These are phyloP conservation scores for Listrodromus nycthemerus DNA, from an alignment of 2,888 invertebrate species.

Conservation along the genomic window DNA sequence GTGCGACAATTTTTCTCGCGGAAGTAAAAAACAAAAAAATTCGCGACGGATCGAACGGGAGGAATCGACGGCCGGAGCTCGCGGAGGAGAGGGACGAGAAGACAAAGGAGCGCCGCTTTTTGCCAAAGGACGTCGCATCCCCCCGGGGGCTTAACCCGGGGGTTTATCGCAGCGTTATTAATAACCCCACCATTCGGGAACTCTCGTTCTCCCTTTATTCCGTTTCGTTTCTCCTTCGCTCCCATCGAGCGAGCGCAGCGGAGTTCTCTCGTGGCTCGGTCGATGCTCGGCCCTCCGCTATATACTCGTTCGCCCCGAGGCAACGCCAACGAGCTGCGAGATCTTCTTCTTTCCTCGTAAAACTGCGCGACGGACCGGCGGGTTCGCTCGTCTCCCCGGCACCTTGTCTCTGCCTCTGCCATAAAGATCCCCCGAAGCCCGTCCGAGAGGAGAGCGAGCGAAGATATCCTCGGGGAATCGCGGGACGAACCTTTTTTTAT, in stretches of 20 bases:
- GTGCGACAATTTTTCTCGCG: conserved; percentile 4
- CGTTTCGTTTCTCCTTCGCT: conserved; percentile 15
- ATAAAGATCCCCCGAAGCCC: conserved; percentile 50
- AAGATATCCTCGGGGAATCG: conserved; percentile 47
- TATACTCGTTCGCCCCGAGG: conserved; percentile 45
- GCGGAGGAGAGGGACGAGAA: conserved; percentile 59
- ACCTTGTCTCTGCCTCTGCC: conserved; percentile 53
- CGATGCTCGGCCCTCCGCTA: conserved; percentile 9
- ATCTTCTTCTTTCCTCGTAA: conserved; percentile 75
- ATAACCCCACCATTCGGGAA: conserved; percentile 73
- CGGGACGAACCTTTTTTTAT: background rate
- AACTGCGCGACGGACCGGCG: conserved; percentile 72
- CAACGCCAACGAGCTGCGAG: conserved; percentile 68
- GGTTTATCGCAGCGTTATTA: conserved; percentile 80
- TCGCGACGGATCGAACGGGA: conserved; percentile 28
- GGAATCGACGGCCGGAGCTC: conserved; percentile 48
- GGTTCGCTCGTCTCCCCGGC: conserved; percentile 37
- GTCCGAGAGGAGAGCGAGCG: conserved; percentile 45
- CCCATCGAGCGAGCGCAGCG: conserved; percentile 16
- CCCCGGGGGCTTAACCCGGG: conserved; percentile 76
- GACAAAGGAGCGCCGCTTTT: conserved; percentile 72
- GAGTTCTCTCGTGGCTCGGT: conserved; percentile 32
- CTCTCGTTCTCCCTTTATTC: conserved; percentile 62
- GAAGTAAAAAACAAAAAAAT: conserved; percentile 33
- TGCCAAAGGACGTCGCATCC: conserved; percentile 77